Evolutionary conservation across 2,113 vertebrate genomes (phyloP).

Genomic region (Etheostoma spectabile): DNA sequence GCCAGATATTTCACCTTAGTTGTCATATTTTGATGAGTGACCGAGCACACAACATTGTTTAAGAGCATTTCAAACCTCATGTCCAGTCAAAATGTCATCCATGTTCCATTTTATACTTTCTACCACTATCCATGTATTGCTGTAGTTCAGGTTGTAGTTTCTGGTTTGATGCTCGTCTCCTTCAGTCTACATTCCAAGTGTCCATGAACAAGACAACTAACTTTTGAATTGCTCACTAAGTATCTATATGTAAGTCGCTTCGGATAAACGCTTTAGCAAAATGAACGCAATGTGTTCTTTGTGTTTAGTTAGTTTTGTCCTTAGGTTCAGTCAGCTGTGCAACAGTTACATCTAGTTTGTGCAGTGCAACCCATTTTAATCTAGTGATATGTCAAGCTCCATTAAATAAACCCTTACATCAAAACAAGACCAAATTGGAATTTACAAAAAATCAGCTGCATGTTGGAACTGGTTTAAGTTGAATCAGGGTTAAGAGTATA

Average conservation of each 20-base stretch:
- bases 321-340: too few relatives aligned
- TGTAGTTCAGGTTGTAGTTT: neutral
- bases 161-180: neutral
- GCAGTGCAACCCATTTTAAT: neutral
- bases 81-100: too few relatives aligned
- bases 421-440: neutral
- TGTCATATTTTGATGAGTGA: too few relatives aligned
- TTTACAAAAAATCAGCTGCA: neutral
- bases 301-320: neutral
- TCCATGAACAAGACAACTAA: neutral
- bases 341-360: too few relatives aligned
- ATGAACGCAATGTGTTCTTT: neutral
- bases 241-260: too few relatives aligned
- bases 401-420: neutral
- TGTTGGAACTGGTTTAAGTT: neutral
- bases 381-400: neutral
- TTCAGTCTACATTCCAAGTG: neutral
- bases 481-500: neutral
- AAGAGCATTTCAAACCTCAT: neutral
- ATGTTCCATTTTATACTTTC: too few relatives aligned
- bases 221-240: neutral
- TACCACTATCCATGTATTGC: neutral
- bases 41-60: neutral
- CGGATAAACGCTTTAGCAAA: neutral
- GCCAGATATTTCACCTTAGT: neutral